Percentiles rank a stretch among this genome's conserved stretches.
phyloP scores from a whole-genome alignment of 2,888 invertebrate genomes.

The Drosophila multiciliata region DNA sequence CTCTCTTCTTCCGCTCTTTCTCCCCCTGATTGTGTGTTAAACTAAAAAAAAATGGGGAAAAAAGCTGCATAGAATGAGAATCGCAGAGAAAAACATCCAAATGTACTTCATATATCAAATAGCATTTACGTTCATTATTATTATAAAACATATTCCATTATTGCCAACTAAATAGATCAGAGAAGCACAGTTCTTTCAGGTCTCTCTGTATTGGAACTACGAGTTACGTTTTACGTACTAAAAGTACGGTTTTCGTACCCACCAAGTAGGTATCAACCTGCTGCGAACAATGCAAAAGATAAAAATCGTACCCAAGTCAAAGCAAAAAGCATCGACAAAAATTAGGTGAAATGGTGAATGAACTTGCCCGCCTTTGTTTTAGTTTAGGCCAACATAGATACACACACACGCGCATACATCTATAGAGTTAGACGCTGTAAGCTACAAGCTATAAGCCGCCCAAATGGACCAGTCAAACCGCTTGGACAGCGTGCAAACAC shows the following conservation, averaged over 20 bases:
- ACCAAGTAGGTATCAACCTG: neutral
- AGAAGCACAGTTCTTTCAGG: neutral
- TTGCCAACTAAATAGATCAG: neutral
- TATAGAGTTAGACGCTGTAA: constrained; percentile 10
- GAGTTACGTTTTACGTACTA: neutral
- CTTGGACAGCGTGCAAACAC: constrained; percentile 49
- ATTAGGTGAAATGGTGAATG: constrained; percentile 76
- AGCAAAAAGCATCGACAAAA: constrained; percentile 53
- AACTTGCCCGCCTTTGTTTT: constrained; percentile 65
- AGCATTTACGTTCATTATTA: neutral
- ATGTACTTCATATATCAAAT: neutral
- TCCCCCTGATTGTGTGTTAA: neutral
- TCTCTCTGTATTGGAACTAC: neutral
- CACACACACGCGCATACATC: neutral
- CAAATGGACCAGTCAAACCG: constrained; percentile 70
- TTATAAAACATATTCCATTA: neutral
- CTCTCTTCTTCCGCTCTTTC: constrained; percentile 1
- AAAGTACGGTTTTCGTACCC: neutral
- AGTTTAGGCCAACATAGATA: constrained; percentile 40
- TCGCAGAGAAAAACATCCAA: neutral
- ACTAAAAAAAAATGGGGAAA: neutral
- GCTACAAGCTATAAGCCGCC: constrained; percentile 20
- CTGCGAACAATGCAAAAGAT: constrained; percentile 9
- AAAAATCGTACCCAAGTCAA: constrained; percentile 41
- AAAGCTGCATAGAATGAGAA: neutral